Evolutionary conservation across 2,113 vertebrate genomes (phyloP), one percentile per base, ranked within the genome.

Genomic region (Microcebus lehilahytsara): DNA sequence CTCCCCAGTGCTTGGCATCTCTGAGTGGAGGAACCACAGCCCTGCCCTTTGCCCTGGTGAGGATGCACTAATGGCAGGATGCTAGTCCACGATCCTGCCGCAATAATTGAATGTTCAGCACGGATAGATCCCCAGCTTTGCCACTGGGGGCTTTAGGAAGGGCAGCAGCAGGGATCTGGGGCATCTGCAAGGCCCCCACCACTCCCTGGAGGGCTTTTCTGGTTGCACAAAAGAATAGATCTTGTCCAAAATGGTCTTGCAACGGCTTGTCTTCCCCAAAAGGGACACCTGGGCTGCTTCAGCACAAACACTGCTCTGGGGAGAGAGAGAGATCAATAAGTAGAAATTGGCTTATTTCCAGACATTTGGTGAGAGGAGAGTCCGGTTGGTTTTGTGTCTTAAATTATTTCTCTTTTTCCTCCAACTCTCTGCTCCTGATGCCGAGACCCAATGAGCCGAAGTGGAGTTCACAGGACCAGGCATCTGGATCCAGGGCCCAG

Each of bases 291-390:
- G 67, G 69, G 34, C 60, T 75, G 42, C 78, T 83, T 53, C 53
- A 42, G 60, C 46, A 64, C 46, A 91, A 77, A 42, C 67, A 32
- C 6, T 69, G 66, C 10, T 86, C 56, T 75, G 46, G 6, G 23
- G 34, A 30, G 30, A 46, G 8, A 71, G 34, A 71, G 34, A 79
- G 10, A 22, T 34, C 8, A 23, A 22, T 62, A 51, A 80, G 20
- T 46, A 60, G 74, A 62, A 80, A 75, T 56, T 32, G 75, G 51
- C 46, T 89, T 83, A n/a, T 51, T 96, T 95, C 94, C 66, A 32
- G 32, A 78, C 66, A 49, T 79, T 67, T 14, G 2, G 10, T 20
- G 53, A 89, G 34, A 96, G 42, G 60, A 13, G 49, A 69, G 30
- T 34, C 46, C 19, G 23, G 37, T 19, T 51, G 40, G 12, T 37